These are phyloP conservation scores for Mystacornis crossleyi DNA, from an alignment of 2,113 vertebrate genomes.

Conservation along the genomic window DNA sequence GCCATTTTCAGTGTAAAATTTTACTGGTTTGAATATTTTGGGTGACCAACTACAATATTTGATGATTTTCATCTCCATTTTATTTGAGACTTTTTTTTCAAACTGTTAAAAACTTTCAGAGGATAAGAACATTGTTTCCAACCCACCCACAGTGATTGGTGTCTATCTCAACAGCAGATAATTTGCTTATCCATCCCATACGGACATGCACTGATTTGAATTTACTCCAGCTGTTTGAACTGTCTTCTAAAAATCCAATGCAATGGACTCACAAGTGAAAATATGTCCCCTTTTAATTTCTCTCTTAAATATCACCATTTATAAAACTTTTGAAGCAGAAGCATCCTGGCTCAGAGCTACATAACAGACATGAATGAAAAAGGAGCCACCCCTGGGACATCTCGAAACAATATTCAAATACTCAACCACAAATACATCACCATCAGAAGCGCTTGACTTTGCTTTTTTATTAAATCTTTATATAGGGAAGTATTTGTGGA, in stretches of 20 bases:
- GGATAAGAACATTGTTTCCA: background rate
- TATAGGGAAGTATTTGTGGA: background rate
- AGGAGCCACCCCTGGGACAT: background rate
- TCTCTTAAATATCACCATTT: background rate
- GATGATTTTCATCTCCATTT: background rate
- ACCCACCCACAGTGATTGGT: background rate
- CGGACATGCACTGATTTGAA: background rate
- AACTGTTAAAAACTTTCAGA: background rate
- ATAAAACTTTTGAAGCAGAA: background rate
- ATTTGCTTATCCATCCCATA: background rate
- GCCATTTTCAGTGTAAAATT: background rate
- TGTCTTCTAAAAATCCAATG: background rate
- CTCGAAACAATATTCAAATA: background rate
- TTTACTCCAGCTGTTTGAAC: background rate
- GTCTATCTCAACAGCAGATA: background rate
- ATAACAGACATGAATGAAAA: background rate
- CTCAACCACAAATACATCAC: background rate
- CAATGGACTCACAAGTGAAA: background rate
- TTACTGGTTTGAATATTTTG: background rate
- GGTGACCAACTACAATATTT: background rate
- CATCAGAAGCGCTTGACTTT: background rate
- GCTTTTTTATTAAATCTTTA: background rate
- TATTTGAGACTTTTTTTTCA: background rate
- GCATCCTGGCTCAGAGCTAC: background rate
- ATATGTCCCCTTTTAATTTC: background rate